Conservation (phyloP, 2,797 vertebrate species). For the Vultur gryphus region DNA sequence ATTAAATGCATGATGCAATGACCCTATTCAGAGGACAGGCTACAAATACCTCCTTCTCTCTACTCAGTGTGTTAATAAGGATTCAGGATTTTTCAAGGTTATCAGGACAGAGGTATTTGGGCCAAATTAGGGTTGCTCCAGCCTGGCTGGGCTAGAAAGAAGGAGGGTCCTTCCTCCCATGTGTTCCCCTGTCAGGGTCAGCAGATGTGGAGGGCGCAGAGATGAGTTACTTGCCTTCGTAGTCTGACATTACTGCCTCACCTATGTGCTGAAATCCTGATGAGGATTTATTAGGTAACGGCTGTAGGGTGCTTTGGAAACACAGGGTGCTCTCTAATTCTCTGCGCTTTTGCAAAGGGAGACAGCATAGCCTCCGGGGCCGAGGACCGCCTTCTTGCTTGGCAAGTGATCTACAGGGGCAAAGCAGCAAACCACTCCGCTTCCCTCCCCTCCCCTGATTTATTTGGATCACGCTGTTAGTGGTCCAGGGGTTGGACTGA, state of each 20-base stretch:
- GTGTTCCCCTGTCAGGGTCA: not conserved
- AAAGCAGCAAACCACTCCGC: not conserved
- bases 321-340: not conserved
- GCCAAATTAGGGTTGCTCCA: not conserved
- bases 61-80: not conserved
- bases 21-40: not conserved
- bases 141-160: not conserved
- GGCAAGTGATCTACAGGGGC: not conserved
- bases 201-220: not conserved
- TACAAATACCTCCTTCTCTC: not conserved
- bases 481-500: rapidly evolving
- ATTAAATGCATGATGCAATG: not conserved
- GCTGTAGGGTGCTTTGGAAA: not conserved
- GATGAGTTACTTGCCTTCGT: not conserved
- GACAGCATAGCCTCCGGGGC: not conserved
- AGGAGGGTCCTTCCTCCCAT: not conserved
- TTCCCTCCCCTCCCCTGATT: not conserved
- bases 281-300: not conserved
- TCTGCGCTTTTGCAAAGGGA: not conserved
- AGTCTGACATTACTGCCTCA: not conserved
- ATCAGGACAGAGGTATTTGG: not conserved
- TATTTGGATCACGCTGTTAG: not conserved
- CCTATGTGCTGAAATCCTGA: not conserved
- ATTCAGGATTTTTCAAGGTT: not conserved
- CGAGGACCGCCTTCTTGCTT: rapidly evolving